Percentiles rank a stretch among this genome's conserved stretches.
Conservation (phyloP, 2,888 invertebrate species). For the Latheticus oryzae region DNA sequence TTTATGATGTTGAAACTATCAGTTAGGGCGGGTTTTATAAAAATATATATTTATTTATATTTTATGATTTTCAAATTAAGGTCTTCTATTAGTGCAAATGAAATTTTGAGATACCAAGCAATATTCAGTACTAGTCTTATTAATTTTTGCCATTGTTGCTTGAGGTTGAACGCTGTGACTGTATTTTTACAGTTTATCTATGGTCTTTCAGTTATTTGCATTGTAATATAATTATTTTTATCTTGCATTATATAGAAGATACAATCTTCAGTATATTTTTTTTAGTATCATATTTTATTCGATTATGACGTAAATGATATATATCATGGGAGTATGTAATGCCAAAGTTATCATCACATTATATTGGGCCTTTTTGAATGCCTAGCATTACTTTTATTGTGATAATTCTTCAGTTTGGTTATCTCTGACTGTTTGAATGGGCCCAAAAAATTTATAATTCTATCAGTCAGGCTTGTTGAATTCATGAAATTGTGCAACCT, state of each 20-base stretch:
- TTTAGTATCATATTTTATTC: no score
- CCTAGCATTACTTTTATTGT: constrained; percentile 31
- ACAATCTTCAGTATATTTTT: no score
- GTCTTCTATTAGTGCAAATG: no score
- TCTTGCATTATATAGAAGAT: no score
- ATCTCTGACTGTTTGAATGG: constrained; percentile 6
- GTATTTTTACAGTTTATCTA: constrained; percentile 4
- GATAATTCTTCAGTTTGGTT: constrained; percentile 17
- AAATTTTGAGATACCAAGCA: constrained; percentile 8
- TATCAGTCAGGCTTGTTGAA: constrained; percentile 1
- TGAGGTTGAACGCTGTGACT: constrained; percentile 7
- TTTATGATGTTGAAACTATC: constrained; percentile 49
- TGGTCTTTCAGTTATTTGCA: constrained; percentile 27
- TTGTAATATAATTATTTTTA: no score
- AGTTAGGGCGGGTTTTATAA: constrained; percentile 26
- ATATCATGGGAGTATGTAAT: no score
- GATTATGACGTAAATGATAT: no score
- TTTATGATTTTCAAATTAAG: constrained; percentile 11
- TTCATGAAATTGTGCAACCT: no score
- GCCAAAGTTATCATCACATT: constrained; percentile 26
- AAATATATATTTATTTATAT: constrained; percentile 27
- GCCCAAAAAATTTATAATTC: neutral
- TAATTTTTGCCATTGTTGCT: constrained; percentile 23
- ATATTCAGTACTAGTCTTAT: constrained; percentile 25
- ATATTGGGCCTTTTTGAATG: neutral